Evolutionary conservation across 2,888 invertebrate species (phyloP).

Genomic region (Malacosoma neustria): DNA sequence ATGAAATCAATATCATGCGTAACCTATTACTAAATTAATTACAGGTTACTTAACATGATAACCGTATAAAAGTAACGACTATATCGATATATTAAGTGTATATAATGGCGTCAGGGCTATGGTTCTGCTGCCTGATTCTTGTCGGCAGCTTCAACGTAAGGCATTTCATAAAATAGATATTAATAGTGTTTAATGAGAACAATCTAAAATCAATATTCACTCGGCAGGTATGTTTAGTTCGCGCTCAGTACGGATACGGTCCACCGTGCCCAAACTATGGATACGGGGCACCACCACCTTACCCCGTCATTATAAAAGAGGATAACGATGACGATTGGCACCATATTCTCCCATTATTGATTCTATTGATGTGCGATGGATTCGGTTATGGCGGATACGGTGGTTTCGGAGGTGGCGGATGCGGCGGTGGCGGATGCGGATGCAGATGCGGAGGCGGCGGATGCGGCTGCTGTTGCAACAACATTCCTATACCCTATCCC

Average conservation of each 20-base stretch:
- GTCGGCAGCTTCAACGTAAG: constrained; percentile 36
- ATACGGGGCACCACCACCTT: constrained; percentile 22
- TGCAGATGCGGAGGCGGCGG: constrained; percentile 15
- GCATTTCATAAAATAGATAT: constrained; percentile 2
- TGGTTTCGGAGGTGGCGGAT: constrained; percentile 10
- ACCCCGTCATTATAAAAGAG: constrained; percentile 31
- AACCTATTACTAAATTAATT: constrained; percentile 15
- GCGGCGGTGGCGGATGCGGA: constrained; percentile 8
- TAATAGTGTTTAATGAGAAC: background rate
- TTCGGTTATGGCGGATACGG: constrained; percentile 12
- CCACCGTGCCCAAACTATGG: constrained; percentile 13
- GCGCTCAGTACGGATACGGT: constrained; percentile 27
- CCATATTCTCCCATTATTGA: constrained; percentile 30
- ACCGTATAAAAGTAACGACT: constrained; percentile 24
- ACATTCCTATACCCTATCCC: background rate
- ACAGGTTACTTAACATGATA: constrained; percentile 15
- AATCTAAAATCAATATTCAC: constrained; percentile 3
- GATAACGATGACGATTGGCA: constrained; percentile 28
- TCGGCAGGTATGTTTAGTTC: constrained; percentile 27
- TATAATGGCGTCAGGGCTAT: constrained; percentile 34
- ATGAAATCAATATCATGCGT: constrained; percentile 18
- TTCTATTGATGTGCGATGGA: constrained; percentile 31
- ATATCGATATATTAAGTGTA: constrained; percentile 14
- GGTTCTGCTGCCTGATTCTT: constrained; percentile 27
- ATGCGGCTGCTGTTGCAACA: constrained; percentile 9